These are phyloP conservation scores for Eulemur coronatus DNA, from an alignment of 2,797 vertebrate genomes.

Conservation along the genomic window DNA sequence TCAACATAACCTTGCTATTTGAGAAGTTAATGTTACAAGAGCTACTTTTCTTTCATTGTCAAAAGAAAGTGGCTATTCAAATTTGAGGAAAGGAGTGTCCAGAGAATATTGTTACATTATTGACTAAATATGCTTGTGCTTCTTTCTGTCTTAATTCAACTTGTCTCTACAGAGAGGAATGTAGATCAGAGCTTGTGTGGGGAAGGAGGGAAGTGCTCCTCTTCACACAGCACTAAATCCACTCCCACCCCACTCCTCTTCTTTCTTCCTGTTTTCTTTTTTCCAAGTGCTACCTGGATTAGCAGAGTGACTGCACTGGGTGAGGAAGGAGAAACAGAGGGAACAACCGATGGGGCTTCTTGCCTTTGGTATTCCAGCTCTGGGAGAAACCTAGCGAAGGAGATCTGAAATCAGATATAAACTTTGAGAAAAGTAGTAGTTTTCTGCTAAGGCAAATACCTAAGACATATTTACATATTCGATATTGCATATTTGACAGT, in stretches of 20 bases:
- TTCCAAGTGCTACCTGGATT: not conserved
- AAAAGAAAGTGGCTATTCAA: conserved; percentile 9
- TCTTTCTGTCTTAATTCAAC: conserved; percentile 24
- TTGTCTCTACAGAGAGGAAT: not conserved
- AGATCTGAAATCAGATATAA: not conserved
- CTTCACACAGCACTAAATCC: not conserved
- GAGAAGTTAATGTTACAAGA: conserved; percentile 28
- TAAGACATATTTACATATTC: not conserved
- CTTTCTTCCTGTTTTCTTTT: not conserved
- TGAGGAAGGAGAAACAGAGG: not conserved
- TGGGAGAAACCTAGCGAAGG: not conserved
- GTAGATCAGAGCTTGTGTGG: not conserved
- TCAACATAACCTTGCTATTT: conserved; percentile 7
- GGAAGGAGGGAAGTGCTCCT: not conserved
- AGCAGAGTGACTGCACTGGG: not conserved
- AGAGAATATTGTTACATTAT: not conserved
- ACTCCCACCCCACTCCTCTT: not conserved
- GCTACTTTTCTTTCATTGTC: not conserved
- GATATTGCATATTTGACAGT: not conserved
- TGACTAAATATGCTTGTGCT: not conserved
- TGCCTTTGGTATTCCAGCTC: not conserved
- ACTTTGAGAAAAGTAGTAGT: not conserved
- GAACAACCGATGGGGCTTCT: not conserved
- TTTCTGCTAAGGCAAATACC: not conserved
- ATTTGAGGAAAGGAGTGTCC: not conserved